Base-by-base conservation (phyloP, 2,113 vertebrate species). In the Labeo catla region DNA sequence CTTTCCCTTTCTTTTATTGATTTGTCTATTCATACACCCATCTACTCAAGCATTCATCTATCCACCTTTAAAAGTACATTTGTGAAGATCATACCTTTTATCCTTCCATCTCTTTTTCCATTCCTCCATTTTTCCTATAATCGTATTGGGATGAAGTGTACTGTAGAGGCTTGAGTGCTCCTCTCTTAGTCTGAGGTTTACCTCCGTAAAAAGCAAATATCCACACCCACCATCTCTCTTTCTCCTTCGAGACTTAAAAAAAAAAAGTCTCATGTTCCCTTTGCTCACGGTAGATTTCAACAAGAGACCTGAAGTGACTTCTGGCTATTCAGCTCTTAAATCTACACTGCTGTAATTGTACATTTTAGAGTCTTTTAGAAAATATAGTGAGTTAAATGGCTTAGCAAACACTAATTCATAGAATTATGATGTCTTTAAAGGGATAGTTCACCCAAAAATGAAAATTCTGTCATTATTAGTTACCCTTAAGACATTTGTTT, bases 1-100 rank as follows among this genome's bases (percentile, higher is more conserved):
- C 47, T 70, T 70, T 50, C 34, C 1, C 9, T 36, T 70, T 68
- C 49, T 49, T 28, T 59, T 65, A 82, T 84, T 47, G 43, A 47
- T n/a, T 13, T 23, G 34, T 77, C 28, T 86, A 23, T 86, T 88
- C 63, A 63, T 63, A 83, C n/a, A 23, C 10, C 12, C 47, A 43
- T 28, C 3, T 47, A 61, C 76, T 74, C 74, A 63, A n/a, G 11
- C 80, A 39, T 81, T 87, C 28, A 52, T 86, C 76, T 61, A 52
- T 49, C 23, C 57, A 50, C 13, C 4, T 54, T 45, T 79, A 68
- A 72, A 86, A 66, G 81, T 80, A 8, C 3, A 47, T 70, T 77
- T 59, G 13, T 45, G 49, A 47, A 63, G 43, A 86, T 65, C 54
- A 28, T 39, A 39, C 15, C 16, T 70, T 73, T 78, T 10, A 49